Evolutionary conservation across 2,888 invertebrate genomes (phyloP), one percentile per base, ranked within the genome.

Genomic region (Lasioglossum vierecki): DNA sequence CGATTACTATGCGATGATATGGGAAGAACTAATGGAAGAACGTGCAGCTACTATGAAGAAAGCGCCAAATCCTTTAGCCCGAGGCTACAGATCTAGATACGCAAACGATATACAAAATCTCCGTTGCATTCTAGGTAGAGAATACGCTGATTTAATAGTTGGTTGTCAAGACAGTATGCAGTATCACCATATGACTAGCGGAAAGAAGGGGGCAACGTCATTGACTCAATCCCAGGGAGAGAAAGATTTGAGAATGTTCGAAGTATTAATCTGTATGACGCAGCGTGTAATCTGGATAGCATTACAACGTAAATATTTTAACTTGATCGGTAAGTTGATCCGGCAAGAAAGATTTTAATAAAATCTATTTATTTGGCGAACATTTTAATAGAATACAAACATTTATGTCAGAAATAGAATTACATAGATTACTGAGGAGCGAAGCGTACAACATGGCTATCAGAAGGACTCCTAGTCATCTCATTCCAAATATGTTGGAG

Each of bases 221-320:
- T 95, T 96, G 68, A 95, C 95, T 76, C 90, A 92, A 74, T 97
- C 97, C 0, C 94, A 96, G 83, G 96, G 96, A n/a, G 96, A 97
- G 89, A 96, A 96, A 93, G 97, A 97, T 92, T 95, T 96, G 44
- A 95, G 96, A 85, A 94, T 96, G 79, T 96, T 96, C 89, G 97
- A 97, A 93, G 95, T 96, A 11, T 92, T 97, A 30, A 94, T 96
- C 72, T 95, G 96, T 80, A 95, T 97, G 93, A 95, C 96, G 74
- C 96, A 96, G 71, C 96, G 96, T 91, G 96, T 97, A 73, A 96
- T 96, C 57, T 97, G 97, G 97, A 95, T 97, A 86, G 96, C 97
- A 39, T 93, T 97, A 66, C 96, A 96, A 79, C 95, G 97, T 76
- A 96, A 96, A 92, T 93, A 96, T 88, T 96, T 96, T 89, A 95